Conservation (phyloP, 2,113 vertebrate species). For the Psammodynastes pulverulentus region DNA sequence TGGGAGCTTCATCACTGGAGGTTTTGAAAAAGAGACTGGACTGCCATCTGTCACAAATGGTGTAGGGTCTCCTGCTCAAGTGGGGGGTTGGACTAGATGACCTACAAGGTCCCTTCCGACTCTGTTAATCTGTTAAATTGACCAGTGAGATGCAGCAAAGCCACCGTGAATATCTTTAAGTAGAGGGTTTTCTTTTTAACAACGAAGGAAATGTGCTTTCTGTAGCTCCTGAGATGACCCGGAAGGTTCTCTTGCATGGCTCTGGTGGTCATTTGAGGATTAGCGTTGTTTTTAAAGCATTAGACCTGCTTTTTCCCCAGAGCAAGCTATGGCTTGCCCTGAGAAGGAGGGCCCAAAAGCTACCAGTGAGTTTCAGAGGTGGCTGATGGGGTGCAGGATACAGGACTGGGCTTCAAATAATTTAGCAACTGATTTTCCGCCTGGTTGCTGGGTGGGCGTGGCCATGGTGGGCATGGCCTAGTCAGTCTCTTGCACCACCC, state of each 20-base stretch:
- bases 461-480: no score
- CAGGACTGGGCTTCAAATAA: no score
- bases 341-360: neutral
- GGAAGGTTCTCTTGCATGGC: neutral
- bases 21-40: no score
- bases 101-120: no score
- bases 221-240: neutral
- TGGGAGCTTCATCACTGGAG: no score
- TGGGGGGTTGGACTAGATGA: no score
- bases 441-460: no score
- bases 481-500: no score
- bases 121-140: no score
- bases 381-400: neutral
- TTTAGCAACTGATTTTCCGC: no score
- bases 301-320: neutral
- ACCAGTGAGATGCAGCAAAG: neutral
- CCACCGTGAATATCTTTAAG: neutral
- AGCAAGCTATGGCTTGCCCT: neutral
- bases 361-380: rapidly evolving
- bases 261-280: neutral
- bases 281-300: neutral
- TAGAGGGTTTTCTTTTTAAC: neutral
- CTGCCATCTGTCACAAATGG: no score
- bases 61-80: no score
- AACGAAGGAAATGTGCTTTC: neutral